These are phyloP conservation scores for Lasioglossum lativentre DNA, from an alignment of 2,888 invertebrate species.

Conservation along the genomic window DNA sequence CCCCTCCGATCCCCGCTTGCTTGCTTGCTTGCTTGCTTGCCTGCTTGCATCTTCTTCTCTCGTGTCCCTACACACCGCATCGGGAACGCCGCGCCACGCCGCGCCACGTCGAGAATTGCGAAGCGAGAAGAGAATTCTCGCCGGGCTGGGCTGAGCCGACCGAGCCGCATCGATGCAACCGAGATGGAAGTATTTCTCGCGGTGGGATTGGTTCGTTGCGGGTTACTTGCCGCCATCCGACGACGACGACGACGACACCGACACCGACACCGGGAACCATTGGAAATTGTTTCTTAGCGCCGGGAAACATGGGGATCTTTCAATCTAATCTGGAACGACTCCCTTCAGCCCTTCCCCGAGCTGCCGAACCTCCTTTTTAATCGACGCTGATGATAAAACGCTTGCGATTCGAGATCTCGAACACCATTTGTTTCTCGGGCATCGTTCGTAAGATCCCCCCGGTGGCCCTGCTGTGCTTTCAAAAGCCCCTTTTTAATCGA, in stretches of 20 bases:
- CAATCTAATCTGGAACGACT: neutral
- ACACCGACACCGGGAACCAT: neutral
- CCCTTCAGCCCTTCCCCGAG: neutral
- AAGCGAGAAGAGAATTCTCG: slow-evolving; percentile 64
- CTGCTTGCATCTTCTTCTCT: slow-evolving; percentile 19
- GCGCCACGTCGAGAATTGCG: slow-evolving; percentile 74
- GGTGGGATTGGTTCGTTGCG: slow-evolving; percentile 51
- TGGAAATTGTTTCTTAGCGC: slow-evolving; percentile 14
- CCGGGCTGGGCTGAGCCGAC: slow-evolving; percentile 53
- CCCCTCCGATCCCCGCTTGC: neutral
- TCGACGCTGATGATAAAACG: neutral
- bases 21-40: neutral
- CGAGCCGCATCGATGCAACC: slow-evolving; percentile 46
- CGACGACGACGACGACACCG: neutral
- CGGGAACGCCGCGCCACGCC: slow-evolving; percentile 69
- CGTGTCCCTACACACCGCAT: slow-evolving; percentile 66
- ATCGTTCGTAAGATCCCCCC: neutral
- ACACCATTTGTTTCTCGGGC: too few species aligned
- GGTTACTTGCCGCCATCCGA: neutral
- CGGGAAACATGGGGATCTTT: neutral
- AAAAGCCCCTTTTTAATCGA: neutral
- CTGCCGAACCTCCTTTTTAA: neutral
- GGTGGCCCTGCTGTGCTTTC: neutral
- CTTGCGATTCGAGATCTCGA: too few species aligned
- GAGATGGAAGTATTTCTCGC: slow-evolving; percentile 41